Evolutionary conservation across 2,888 invertebrate species (phyloP), one percentile per base, ranked within the genome.

Genomic region (Podotricha telesiphe): DNA sequence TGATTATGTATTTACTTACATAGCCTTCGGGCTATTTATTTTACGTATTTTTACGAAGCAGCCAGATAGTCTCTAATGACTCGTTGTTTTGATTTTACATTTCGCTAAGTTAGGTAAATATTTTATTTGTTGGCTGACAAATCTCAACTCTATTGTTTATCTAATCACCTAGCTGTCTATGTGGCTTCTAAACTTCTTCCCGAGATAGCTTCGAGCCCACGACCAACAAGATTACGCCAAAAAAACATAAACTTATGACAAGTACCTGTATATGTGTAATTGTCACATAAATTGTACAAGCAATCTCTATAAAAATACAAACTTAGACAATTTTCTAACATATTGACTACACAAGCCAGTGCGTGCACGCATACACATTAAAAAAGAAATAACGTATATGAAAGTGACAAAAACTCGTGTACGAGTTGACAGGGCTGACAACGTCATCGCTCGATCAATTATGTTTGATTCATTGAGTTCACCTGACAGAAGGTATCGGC

Each of bases 381-480:
- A 74, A 75, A 75, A 74, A 72, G 55, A 73, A 75, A 72, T 58
- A 74, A 76, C 74, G 73, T 76, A 77, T 76, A 76, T 72, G 75
- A 77, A 79, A 79, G 86, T 87, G 88, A 86, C 88, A 88, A 87
- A 85, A 87, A 83, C 80, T 80, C 81, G 80, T 86, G 88, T 86
- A 82, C 78, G 77, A 80, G 80, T 81, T 82, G 86, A 86, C 85
- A 84, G 78, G 70, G 70, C 67, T 79, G 80, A 81, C 80, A 80
- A 77, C 73, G 79, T 78, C 80, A 78, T 80, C 79, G 79, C 82
- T 81, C 83, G 82, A 92, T 92, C 91, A 88, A 91, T 92, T 89
- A 92, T 87, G 80, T 87, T 86, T 89, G 89, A 88, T 87, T 86
- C 88, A 88, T 88, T 87, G 89, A 82, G 77, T 84, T 78, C 83